Conservation (phyloP, 2,888 invertebrate species). For the Apantesis nais region DNA sequence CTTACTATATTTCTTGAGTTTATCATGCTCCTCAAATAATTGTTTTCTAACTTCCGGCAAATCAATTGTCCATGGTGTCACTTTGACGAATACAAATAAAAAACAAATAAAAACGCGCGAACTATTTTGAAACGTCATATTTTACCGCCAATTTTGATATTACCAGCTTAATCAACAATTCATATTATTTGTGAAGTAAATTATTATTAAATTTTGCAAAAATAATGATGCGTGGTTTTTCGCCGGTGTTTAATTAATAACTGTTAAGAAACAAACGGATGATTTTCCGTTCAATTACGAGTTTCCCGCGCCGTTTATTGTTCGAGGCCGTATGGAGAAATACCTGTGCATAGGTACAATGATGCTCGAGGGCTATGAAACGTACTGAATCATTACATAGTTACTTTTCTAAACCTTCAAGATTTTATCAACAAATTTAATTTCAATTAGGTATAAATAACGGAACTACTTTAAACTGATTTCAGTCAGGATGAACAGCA, state of each 20-base stretch:
- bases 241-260: constrained; percentile 35
- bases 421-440: constrained; percentile 14
- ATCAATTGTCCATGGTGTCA: constrained; percentile 73
- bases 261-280: constrained; percentile 62
- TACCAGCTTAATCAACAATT: background rate
- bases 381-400: constrained; percentile 14
- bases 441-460: background rate
- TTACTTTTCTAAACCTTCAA: constrained; percentile 14
- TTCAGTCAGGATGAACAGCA: background rate
- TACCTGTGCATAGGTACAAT: constrained; percentile 24
- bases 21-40: constrained; percentile 59
- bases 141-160: constrained; percentile 32
- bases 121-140: constrained; percentile 46
- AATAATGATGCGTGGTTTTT: constrained; percentile 46
- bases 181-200: background rate
- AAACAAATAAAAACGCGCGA: constrained; percentile 47
- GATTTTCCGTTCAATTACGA: constrained; percentile 67
- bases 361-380: constrained; percentile 2
- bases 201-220: background rate
- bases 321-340: constrained; percentile 62
- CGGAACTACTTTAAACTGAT: background rate
- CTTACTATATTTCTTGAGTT: constrained; percentile 27
- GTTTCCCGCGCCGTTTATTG: constrained; percentile 71
- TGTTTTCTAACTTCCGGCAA: constrained; percentile 67
- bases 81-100: constrained; percentile 52